phyloP scores from a whole-genome alignment of 2,888 invertebrate genomes.

The Oligia fasciuncula region DNA sequence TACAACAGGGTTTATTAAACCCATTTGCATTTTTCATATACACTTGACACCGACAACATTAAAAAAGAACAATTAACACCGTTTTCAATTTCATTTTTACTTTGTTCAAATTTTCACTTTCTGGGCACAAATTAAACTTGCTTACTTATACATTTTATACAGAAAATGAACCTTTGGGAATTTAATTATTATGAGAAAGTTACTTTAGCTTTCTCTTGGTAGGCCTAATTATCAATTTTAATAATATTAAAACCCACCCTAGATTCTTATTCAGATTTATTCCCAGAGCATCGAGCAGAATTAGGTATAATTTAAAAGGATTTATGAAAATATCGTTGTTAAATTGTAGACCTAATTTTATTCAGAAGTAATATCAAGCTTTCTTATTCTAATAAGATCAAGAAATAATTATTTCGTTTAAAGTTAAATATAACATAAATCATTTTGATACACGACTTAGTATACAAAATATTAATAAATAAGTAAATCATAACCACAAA shows the following conservation, averaged over 20 bases:
- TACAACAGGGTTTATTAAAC: slow-evolving; percentile 37
- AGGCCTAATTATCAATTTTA: slow-evolving; percentile 49
- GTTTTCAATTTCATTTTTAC: slow-evolving; percentile 40
- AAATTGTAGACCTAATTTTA: slow-evolving; percentile 18
- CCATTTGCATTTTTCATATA: slow-evolving; percentile 23
- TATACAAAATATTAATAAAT: not conserved
- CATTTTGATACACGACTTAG: not conserved
- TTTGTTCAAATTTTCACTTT: slow-evolving; percentile 44
- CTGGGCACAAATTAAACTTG: slow-evolving; percentile 41
- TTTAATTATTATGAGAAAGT: slow-evolving; percentile 56
- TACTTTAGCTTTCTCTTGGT: slow-evolving; percentile 31
- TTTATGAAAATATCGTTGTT: slow-evolving; percentile 18
- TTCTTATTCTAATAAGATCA: not conserved
- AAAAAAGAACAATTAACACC: slow-evolving; percentile 47
- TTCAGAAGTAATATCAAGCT: slow-evolving; percentile 1
- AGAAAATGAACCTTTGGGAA: slow-evolving; percentile 38
- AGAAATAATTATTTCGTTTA: not conserved
- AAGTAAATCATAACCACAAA: not conserved
- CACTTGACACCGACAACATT: slow-evolving; percentile 39
- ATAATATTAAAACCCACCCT: slow-evolving; percentile 36
- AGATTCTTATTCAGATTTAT: slow-evolving; percentile 5
- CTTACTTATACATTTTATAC: slow-evolving; percentile 35
- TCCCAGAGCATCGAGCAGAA: not conserved
- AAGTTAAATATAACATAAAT: slow-evolving; percentile 14
- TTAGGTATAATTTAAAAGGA: slow-evolving; percentile 18